These are phyloP conservation scores for Galerucella pusilla DNA, from an alignment of 2,888 invertebrate genomes.

Conservation along the genomic window DNA sequence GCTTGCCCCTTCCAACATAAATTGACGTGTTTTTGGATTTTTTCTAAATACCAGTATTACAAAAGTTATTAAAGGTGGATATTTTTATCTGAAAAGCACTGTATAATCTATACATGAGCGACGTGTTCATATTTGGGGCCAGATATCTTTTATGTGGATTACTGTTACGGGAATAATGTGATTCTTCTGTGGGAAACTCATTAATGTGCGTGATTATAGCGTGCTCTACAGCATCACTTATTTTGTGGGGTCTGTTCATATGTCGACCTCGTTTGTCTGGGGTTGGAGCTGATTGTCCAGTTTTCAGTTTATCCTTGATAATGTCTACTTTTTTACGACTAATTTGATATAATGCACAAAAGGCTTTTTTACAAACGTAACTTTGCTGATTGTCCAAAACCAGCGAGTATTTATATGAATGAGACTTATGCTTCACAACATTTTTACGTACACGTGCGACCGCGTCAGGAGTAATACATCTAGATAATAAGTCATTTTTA, in stretches of 20 bases:
- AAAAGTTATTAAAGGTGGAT: no score
- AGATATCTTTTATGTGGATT: slow-evolving; percentile 34
- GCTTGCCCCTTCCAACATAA: no score
- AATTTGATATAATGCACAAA: slow-evolving; percentile 25
- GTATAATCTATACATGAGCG: no score
- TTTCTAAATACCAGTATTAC: no score
- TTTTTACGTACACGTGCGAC: slow-evolving; percentile 22
- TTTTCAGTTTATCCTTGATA: slow-evolving; percentile 28
- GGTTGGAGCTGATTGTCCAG: slow-evolving; percentile 30
- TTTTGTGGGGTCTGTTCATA: slow-evolving; percentile 33
- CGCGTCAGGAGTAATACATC: slow-evolving; percentile 19
- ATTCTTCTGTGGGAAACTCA: slow-evolving; percentile 35
- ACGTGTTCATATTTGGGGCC: no score
- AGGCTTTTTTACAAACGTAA: no score
- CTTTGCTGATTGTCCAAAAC: no score
- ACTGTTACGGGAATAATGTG: slow-evolving; percentile 34
- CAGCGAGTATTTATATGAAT: slow-evolving; percentile 22
- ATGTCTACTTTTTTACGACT: slow-evolving; percentile 22
- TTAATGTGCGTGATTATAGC: slow-evolving; percentile 30
- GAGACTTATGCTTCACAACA: slow-evolving; percentile 10
- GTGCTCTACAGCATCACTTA: slow-evolving; percentile 26
- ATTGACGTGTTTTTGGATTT: no score
- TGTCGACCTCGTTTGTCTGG: slow-evolving; percentile 36
- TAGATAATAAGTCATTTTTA: slow-evolving; percentile 32
- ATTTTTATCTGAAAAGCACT: no score